Percentiles rank a stretch among this genome's conserved stretches.
Evolutionary conservation across 1,140 invertebrate species (phyloP).

Genomic region (Eriocheir sinensis): DNA sequence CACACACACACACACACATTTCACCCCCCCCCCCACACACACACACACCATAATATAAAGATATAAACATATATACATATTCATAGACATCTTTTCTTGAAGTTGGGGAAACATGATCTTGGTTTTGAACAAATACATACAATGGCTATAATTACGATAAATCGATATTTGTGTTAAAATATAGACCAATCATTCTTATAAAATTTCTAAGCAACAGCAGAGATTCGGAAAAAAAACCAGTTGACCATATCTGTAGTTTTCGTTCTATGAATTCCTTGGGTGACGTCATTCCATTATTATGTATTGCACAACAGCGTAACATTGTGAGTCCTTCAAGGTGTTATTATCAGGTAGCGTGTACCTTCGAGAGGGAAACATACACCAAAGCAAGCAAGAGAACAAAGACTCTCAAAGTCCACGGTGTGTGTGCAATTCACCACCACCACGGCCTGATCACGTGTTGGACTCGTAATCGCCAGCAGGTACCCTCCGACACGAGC

Average conservation of each 20-base stretch:
- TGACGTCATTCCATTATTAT: not conserved
- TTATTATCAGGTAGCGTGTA: too few species aligned
- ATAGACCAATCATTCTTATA: not conserved
- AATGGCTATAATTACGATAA: not conserved
- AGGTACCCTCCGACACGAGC: too few species aligned
- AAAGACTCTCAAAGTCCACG: too few species aligned
- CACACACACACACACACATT: not conserved
- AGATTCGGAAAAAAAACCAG: not conserved
- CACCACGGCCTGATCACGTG: too few species aligned
- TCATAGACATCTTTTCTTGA: not conserved
- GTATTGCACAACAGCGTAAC: too few species aligned
- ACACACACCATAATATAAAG: not conserved
- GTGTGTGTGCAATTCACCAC: too few species aligned
- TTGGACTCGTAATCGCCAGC: too few species aligned
- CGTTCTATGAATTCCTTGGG: not conserved
- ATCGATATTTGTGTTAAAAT: not conserved
- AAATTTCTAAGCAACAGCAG: not conserved
- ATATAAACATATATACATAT: not conserved
- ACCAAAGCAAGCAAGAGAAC: too few species aligned
- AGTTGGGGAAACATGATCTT: not conserved
- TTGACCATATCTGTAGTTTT: not conserved
- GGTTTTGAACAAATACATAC: too few species aligned
- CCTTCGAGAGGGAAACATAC: too few species aligned
- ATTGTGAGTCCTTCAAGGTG: too few species aligned
- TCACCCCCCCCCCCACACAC: not conserved